Percentiles rank a stretch among this genome's conserved stretches.
Evolutionary conservation across 2,113 vertebrate genomes (phyloP).

Genomic region (Tupaia tana): DNA sequence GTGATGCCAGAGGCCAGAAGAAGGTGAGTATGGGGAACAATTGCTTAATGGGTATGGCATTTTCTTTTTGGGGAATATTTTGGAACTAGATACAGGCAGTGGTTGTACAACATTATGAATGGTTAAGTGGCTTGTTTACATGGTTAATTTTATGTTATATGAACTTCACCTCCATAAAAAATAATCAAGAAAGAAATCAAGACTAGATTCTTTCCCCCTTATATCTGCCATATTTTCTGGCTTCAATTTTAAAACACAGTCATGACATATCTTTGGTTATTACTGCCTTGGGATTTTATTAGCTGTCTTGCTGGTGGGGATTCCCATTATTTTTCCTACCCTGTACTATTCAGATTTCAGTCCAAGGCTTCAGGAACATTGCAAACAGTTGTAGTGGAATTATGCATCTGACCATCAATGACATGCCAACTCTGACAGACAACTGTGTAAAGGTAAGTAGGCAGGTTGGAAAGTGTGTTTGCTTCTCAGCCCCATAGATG

Average conservation of each 20-base stretch:
- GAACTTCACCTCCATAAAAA: not conserved
- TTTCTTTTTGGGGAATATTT: not conserved
- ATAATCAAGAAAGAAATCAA: not conserved
- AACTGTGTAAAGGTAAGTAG: constrained; percentile 89
- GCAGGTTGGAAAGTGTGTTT: not conserved
- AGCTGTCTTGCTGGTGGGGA: not conserved
- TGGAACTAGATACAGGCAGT: not conserved
- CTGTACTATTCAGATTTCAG: constrained; percentile 87
- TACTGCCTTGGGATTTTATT: not conserved
- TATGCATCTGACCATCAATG: constrained; percentile 88
- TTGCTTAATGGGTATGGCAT: not conserved
- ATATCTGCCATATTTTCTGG: constrained; percentile 25
- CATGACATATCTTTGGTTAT: not conserved
- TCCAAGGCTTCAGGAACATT: constrained; percentile 89
- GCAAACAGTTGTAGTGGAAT: constrained; percentile 87
- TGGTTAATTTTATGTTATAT: not conserved
- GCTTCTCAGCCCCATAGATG: not conserved
- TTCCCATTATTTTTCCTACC: constrained; percentile 15
- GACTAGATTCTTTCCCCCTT: not conserved
- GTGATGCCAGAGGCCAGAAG: not conserved
- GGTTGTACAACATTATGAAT: not conserved
- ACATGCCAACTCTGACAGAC: constrained; percentile 91
- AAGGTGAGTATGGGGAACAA: not conserved
- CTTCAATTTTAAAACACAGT: constrained; percentile 37
- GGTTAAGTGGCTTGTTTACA: not conserved